Percentiles rank a stretch among this genome's conserved stretches.
These are phyloP conservation scores for Calycopis cecrops DNA, from an alignment of 1,140 invertebrate species.

Conservation along the genomic window DNA sequence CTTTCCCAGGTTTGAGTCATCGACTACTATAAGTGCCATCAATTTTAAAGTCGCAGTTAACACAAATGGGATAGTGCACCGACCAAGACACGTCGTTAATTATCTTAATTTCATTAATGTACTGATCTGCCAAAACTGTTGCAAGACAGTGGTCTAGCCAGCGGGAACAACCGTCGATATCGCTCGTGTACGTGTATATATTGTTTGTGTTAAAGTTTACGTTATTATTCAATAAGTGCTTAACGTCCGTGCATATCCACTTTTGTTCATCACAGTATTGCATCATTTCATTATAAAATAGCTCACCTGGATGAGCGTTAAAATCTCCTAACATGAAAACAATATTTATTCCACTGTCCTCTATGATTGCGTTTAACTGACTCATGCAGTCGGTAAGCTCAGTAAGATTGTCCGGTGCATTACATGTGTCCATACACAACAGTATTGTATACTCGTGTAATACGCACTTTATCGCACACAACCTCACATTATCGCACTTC, in stretches of 20 bases:
- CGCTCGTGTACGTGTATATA: no score
- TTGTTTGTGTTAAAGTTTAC: no score
- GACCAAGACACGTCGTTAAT: no score
- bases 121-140: no score
- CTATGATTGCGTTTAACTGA: constrained; percentile 14
- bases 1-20: no score
- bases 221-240: no score
- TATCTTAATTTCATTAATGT: no score
- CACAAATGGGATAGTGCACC: no score
- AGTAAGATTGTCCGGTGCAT: constrained; percentile 3
- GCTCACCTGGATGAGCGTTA: background rate
- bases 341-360: constrained; percentile 10
- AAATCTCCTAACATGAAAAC: constrained; percentile 9
- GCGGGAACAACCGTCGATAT: no score
- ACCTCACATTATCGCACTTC: constrained; percentile 2
- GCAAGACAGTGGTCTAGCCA: no score
- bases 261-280: constrained; percentile 12
- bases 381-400: constrained; percentile 9
- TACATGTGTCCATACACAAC: constrained; percentile 11
- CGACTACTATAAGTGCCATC: no score
- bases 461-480: constrained; percentile 1
- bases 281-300: background rate
- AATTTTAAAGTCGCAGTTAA: no score
- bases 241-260: background rate
- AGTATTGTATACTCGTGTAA: background rate